A percentile compares a stretch with the other conserved stretches of the same genome.
These are phyloP conservation scores for Trichacis sp. DNA, from an alignment of 2,888 invertebrate genomes.

Conservation along the genomic window DNA sequence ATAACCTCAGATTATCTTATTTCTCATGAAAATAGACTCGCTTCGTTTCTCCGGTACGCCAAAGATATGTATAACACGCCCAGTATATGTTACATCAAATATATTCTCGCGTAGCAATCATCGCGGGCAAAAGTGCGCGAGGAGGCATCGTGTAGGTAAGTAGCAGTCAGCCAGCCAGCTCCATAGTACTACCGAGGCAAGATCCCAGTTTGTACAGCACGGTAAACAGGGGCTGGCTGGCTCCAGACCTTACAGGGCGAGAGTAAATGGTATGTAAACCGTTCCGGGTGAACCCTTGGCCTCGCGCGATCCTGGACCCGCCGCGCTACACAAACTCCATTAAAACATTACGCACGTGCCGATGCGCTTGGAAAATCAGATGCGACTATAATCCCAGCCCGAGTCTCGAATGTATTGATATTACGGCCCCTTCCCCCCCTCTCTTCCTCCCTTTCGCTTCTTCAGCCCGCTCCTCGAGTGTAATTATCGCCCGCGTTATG, in stretches of 20 bases:
- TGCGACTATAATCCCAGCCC: slow-evolving; percentile 53
- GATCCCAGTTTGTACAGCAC: slow-evolving; percentile 64
- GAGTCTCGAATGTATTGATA: slow-evolving; percentile 31
- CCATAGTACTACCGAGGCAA: slow-evolving; percentile 55
- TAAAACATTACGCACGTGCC: slow-evolving; percentile 69
- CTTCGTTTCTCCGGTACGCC: too few species aligned
- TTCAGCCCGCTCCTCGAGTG: too few species aligned
- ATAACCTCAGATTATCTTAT: too few species aligned
- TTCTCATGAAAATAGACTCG: too few species aligned
- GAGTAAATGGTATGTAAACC: slow-evolving; percentile 69
- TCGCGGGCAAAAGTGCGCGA: slow-evolving; percentile 37
- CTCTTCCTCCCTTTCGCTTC: not conserved
- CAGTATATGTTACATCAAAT: too few species aligned
- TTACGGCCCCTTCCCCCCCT: slow-evolving; percentile 14
- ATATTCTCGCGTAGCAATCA: slow-evolving; percentile 29
- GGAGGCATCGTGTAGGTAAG: slow-evolving; percentile 44
- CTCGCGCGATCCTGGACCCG: slow-evolving; percentile 47
- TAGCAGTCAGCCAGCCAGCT: too few species aligned
- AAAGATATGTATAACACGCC: too few species aligned
- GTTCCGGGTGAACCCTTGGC: slow-evolving; percentile 62
- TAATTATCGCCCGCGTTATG: too few species aligned
- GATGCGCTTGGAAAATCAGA: slow-evolving; percentile 69
- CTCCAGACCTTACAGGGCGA: slow-evolving; percentile 57
- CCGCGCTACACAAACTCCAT: slow-evolving; percentile 67
- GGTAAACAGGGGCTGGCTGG: slow-evolving; percentile 65